Conservation (phyloP, 1,140 invertebrate species). For the Diorhabda elongata region DNA sequence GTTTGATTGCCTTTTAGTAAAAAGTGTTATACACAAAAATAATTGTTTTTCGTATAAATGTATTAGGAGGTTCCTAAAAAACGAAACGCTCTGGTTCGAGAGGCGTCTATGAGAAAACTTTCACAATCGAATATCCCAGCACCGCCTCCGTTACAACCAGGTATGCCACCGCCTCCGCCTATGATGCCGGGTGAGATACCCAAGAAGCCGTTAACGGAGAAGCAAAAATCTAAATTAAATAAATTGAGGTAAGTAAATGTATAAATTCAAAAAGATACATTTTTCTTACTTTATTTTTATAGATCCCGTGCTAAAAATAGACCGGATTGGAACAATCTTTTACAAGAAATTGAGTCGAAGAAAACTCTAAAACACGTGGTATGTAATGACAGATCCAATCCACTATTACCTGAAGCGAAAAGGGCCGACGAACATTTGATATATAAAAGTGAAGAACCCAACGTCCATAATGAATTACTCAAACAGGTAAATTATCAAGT, state of each 20-base stretch:
- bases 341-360: conserved; percentile 82
- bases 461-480: conserved; percentile 76
- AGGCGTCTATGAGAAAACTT: conserved; percentile 45
- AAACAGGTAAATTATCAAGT: conserved; percentile 53
- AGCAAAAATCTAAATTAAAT: conserved; percentile 60
- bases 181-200: conserved; percentile 44
- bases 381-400: conserved; percentile 71
- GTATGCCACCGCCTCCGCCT: conserved; percentile 65
- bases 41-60: background rate
- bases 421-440: conserved; percentile 65
- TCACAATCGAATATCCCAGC: conserved; percentile 57
- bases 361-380: conserved; percentile 73
- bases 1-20: too few species aligned
- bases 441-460: conserved; percentile 84
- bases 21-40: background rate
- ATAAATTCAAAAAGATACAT: background rate
- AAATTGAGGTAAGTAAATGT: conserved; percentile 42
- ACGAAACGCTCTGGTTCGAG: conserved; percentile 37
- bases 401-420: conserved; percentile 61
- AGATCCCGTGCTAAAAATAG: conserved; percentile 69
- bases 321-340: conserved; percentile 84
- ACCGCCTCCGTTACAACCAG: conserved; percentile 67
- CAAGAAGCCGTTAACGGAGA: conserved; percentile 50
- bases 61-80: conserved; percentile 36
- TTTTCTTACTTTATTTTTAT: conserved; percentile 3